Evolutionary conservation across 2,888 invertebrate genomes (phyloP), one percentile per base, ranked within the genome.

Genomic region (Rapana venosa): DNA sequence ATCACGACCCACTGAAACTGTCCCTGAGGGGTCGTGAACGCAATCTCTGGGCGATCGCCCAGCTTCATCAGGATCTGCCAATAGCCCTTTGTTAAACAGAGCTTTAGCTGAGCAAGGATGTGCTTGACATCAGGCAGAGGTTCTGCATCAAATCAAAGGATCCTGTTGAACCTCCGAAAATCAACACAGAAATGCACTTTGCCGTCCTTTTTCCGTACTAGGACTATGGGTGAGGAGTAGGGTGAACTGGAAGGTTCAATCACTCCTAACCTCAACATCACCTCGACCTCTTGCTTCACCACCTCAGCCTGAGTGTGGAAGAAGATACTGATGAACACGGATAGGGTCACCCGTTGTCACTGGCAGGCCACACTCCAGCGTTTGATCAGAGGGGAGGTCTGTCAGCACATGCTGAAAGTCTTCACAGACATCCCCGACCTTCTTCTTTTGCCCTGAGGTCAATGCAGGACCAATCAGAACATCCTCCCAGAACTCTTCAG

Each of bases 81-180:
- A 58, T 84, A 89, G 15, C 89, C 89, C 35, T 86, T 89, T 20
- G 77, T 32, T 11, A 89, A n/a, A n/a, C 87, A 86, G 0, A 89
- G 6, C 35, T 89, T 89, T 15, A 83, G 81, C 56, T 58, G 22
- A 0, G 32, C 13, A 47, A 88, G 83, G 32, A 79, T 30, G 32
- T 81, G 15, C 11, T 93, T 93, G 20, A 91, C 22, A 22, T 86
- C 35, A 22, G 86, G 86, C 2, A 66, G 30, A 20, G 74, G 70
- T 32, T 90, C 87, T 11, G 79, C 85, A 83, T 93, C 93, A 90
- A 92, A 92, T 0, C 90, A 77, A 5, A 93, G 92, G 2, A 92
- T 36, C 15, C 58, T 85, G 83, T 93, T 94, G 8, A 90, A 22
- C 35, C 84, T 79, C 93, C 94, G n/a, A 66, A 5, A 35, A 66